Conservation (phyloP, 53 echinoderm and acorn worm species). For the Pentamera pediparva region DNA sequence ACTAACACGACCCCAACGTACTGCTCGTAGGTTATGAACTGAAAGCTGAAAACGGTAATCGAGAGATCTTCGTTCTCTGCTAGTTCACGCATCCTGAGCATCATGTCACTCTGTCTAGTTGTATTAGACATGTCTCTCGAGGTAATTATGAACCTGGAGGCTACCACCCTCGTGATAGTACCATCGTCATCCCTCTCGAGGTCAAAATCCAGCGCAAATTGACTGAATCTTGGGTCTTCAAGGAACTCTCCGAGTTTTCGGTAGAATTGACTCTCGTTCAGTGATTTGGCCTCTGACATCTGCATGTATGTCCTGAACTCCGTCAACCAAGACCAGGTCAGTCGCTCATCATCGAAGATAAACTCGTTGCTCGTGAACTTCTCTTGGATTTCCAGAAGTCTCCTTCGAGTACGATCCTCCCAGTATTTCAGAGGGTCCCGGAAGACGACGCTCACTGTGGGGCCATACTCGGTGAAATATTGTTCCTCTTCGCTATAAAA, state of each 20-base stretch:
- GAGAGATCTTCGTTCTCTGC: slow-evolving; percentile 27
- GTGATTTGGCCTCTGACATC: slow-evolving; percentile 3
- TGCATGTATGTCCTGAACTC: slow-evolving; percentile 38
- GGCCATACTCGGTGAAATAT: slow-evolving; percentile 62
- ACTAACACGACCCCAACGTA: slow-evolving; percentile 58
- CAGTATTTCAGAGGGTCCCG: slow-evolving; percentile 58
- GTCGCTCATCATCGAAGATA: slow-evolving; percentile 34
- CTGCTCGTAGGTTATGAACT: slow-evolving; percentile 72
- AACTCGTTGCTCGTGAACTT: slow-evolving; percentile 45
- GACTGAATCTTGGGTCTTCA: slow-evolving; percentile 39
- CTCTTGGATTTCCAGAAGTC: slow-evolving; percentile 51
- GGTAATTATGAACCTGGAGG: slow-evolving; percentile 58
- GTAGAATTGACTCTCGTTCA: slow-evolving; percentile 48
- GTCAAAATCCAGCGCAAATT: slow-evolving; percentile 57
- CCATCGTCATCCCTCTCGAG: slow-evolving; percentile 36
- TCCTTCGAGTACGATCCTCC: slow-evolving; percentile 45
- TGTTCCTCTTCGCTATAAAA: slow-evolving; percentile 68
- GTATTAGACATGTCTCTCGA: slow-evolving; percentile 42
- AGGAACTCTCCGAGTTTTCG: slow-evolving; percentile 50
- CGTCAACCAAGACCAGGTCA: slow-evolving; percentile 72
- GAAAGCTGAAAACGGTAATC: slow-evolving; percentile 52
- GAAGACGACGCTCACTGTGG: slow-evolving; percentile 61
- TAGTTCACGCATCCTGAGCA: slow-evolving; percentile 46
- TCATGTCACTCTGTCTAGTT: slow-evolving; percentile 39
- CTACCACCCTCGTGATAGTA: slow-evolving; percentile 21